phyloP scores from a whole-genome alignment of 2,113 vertebrate species.

The Cebidichthys violaceus region DNA sequence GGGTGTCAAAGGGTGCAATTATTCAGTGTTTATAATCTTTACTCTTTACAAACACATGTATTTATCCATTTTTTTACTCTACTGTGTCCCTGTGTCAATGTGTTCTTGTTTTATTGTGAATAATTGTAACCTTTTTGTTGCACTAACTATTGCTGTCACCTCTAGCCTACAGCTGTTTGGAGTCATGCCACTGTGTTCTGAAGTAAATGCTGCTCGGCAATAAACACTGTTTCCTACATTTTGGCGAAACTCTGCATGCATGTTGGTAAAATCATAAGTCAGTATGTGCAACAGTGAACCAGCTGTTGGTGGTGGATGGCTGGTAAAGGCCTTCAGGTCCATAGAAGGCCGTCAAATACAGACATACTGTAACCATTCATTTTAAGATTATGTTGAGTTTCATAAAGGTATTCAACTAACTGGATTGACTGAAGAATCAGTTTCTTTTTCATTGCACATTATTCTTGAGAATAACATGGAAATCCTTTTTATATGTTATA shows the following conservation, averaged over 20 bases:
- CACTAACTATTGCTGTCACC: constrained; percentile 62
- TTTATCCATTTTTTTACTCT: constrained; percentile 69
- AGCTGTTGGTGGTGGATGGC: background rate
- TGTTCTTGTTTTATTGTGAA: constrained; percentile 64
- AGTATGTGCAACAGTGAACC: background rate
- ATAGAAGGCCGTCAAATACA: too few relatives aligned
- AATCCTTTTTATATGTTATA: background rate
- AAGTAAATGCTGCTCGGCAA: constrained; percentile 71
- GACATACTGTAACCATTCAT: background rate
- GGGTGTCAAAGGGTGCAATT: constrained; percentile 70
- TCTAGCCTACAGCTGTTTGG: constrained; percentile 46
- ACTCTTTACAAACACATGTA: constrained; percentile 64
- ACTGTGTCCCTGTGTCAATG: constrained; percentile 58
- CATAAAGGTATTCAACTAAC: background rate
- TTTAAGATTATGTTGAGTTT: background rate
- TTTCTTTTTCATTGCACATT: background rate
- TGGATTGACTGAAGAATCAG: background rate
- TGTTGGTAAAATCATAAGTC: background rate
- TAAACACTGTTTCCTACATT: constrained; percentile 61
- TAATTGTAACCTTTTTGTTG: constrained; percentile 53
- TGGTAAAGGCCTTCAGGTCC: background rate
- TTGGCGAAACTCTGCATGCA: constrained; percentile 8
- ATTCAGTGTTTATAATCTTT: constrained; percentile 63
- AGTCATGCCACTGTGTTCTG: constrained; percentile 54
- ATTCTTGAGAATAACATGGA: background rate